Conservation (phyloP, 2,797 vertebrate genomes). For the Aeoliscus strigatus region DNA sequence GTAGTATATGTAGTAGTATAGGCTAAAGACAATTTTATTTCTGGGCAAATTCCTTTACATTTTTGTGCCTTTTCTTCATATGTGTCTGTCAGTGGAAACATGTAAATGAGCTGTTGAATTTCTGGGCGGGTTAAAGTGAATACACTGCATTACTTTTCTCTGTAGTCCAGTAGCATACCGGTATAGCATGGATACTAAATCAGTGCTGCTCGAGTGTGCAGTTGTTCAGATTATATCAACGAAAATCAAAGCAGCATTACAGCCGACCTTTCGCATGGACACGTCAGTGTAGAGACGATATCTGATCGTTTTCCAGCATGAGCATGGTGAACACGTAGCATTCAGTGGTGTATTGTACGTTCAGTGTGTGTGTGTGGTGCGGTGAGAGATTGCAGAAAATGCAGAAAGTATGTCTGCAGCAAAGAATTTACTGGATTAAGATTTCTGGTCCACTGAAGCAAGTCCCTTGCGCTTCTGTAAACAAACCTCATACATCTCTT, state of each 20-base stretch:
- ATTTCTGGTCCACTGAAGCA: conserved; percentile 51
- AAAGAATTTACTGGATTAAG: conserved; percentile 28
- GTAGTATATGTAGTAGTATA: too few relatives aligned
- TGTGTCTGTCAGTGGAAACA: too few relatives aligned
- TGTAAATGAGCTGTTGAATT: too few relatives aligned
- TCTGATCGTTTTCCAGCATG: conserved; percentile 4
- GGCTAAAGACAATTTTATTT: too few relatives aligned
- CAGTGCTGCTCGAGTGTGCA: neutral
- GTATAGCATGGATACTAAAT: too few relatives aligned
- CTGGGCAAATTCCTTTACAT: too few relatives aligned
- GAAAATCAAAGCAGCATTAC: neutral
- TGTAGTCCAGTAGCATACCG: too few relatives aligned
- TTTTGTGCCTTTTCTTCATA: too few relatives aligned
- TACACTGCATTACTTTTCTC: too few relatives aligned
- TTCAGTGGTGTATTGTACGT: conserved; percentile 28
- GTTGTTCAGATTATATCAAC: neutral
- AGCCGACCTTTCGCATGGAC: neutral
- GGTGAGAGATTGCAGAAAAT: conserved; percentile 33
- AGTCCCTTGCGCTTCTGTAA: conserved; percentile 18
- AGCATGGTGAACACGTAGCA: neutral
- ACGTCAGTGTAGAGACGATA: conserved; percentile 1
- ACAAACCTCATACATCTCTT: conserved; percentile 22
- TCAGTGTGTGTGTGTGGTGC: conserved; percentile 23
- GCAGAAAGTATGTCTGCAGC: conserved; percentile 29
- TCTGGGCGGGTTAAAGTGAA: too few relatives aligned